Evolutionary conservation across 2,888 invertebrate species (phyloP).

Genomic region (Aporophyla nigra): DNA sequence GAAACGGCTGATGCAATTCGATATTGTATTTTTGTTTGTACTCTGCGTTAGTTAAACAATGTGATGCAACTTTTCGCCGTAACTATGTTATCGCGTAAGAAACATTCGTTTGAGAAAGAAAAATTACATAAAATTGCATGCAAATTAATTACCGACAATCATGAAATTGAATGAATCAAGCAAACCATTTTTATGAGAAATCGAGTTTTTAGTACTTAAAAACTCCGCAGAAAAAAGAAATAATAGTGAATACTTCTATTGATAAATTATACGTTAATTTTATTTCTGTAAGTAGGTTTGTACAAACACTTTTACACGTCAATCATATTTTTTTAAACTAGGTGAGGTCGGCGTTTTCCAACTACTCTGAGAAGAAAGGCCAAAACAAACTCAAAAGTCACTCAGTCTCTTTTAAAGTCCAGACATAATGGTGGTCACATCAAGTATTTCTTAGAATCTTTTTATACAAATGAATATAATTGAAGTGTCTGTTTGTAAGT

Average conservation of each 20-base stretch:
- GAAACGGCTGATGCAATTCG: neutral
- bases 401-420: too few species aligned
- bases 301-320: too few species aligned
- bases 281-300: too few species aligned
- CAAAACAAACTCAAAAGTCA: too few species aligned
- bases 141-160: neutral
- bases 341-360: too few species aligned
- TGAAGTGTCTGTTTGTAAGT: too few species aligned
- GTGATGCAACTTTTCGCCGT: neutral
- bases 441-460: neutral
- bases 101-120: conserved; percentile 5
- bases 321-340: too few species aligned
- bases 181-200: neutral
- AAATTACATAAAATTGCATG: neutral
- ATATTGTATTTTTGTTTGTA: neutral
- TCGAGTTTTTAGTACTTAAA: neutral
- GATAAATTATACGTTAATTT: too few species aligned
- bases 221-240: neutral
- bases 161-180: neutral
- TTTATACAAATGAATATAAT: too few species aligned
- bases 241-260: neutral
- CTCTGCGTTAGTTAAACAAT: neutral
- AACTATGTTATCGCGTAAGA: neutral
- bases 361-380: too few species aligned
- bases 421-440: too few species aligned